Base-by-base conservation (phyloP, 2,797 vertebrate genomes). In the Diplodus sargus region DNA sequence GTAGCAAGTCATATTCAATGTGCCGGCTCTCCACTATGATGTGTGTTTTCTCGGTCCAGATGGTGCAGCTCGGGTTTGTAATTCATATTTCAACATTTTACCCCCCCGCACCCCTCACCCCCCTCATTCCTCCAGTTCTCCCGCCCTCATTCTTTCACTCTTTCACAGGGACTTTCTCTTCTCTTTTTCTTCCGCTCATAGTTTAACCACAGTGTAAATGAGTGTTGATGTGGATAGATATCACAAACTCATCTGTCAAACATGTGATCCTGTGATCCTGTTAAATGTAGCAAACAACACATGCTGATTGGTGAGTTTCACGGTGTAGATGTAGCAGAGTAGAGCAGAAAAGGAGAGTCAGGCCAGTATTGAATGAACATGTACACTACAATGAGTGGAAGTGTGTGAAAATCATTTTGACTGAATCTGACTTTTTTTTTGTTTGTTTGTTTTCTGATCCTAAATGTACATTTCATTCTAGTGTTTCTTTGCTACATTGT, bases 41-140 rank as follows among this genome's bases (percentile, higher is more conserved):
- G 88, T 89, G 91, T 86, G 91, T 93, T 93, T 93, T 94, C 92
- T 93, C 88, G 70, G 91, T 81, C 92, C 95, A 95, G 94, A 95
- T 95, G 95, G 94, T 83, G 84, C 89, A 62, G 86, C 93, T 88
- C 79, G 87, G 83, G 87, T 92, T 92, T 91, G 86, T 93, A 92
- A 95, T 94, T 95, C 92, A 95, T 93, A 92, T 93, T 93, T 93
- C 79, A 90, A 70, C 74, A 76, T 91, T 88, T 92, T 58, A 80
- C 5, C 30, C 79, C 11, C 54, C 23, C 14, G 34, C 34, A 8
- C 34, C 34, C 34, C 79, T 11, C 77, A 17, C 54, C 23, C 14
- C 48, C 43, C 56, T 2, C 28, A 17, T 39, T 9, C 34, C 30
- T 23, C 43, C 70, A 28, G 25, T 23, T 39, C 70, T 48, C 39